Evolutionary conservation across 92 coral and sea anemone species (phyloP), one percentile per base, ranked within the genome.

Genomic region (Epizoanthus stellaris): DNA sequence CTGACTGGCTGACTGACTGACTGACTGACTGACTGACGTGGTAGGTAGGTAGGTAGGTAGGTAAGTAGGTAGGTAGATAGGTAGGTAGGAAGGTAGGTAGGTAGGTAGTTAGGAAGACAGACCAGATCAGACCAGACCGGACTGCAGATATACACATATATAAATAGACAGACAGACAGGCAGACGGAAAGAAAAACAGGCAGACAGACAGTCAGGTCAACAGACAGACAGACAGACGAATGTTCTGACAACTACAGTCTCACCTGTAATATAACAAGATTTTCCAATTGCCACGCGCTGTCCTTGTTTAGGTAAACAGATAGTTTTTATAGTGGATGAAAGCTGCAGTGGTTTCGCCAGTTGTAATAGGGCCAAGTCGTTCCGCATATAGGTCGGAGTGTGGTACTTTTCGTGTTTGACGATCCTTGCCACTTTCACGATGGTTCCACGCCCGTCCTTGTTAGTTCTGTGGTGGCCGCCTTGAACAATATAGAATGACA

Each of bases 381-480:
- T 79, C 38, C 70, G 43, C 83, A 79, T 79, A 20, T 79, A 79
- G 60, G 72, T 62, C 6, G 83, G 83, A 5, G 40, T 57, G 42
- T 79, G 83, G 38, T 79, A 79, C 83, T 21, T 42, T 19, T 79
- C 42, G 70, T 79, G 83, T 62, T 79, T 79, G 21, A 79, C 63
- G 6, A 79, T 79, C 43, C 83, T 56, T 25, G 83, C 19, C 83
- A 79, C 83, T 4, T 79, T 79, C 12, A 79, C 83, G 9, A 79
- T 42, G 11, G 56, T 79, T 4, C 83, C 83, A 13, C 40, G 45
- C 19, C 42, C 71, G 43, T 79, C 83, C 43, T 19, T 34, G 83
- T 79, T 79, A 40, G 54, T 43, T 5, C 83, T 57, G 49, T 79
- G 83, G 56, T 79, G 83, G 45, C 83, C 83, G 39, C 83, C 83